Evolutionary conservation across 2,113 vertebrate genomes (phyloP).

Genomic region (Eulemur macaco): DNA sequence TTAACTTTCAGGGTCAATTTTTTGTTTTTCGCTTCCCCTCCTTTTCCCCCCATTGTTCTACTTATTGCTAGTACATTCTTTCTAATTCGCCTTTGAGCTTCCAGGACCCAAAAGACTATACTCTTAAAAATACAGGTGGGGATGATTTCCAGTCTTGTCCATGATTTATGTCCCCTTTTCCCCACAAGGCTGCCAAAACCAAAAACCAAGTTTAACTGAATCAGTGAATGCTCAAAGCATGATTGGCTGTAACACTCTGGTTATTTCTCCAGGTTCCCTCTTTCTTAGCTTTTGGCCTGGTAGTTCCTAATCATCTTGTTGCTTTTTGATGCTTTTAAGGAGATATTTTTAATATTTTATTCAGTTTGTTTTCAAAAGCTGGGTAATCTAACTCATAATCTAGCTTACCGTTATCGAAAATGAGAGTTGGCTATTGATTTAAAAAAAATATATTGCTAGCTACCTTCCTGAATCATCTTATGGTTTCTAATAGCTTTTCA

Average conservation of each 20-base stretch:
- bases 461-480: neutral
- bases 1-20: neutral
- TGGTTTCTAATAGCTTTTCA: neutral
- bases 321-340: neutral
- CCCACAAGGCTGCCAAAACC: neutral
- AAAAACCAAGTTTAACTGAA: neutral
- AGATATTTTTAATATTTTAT: neutral
- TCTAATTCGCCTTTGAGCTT: neutral
- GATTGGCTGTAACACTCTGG: neutral
- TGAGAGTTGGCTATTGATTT: neutral
- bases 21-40: neutral
- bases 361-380: neutral
- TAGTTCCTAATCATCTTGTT: conserved; percentile 27
- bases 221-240: neutral
- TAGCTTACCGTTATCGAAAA: neutral
- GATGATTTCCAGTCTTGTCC: neutral
- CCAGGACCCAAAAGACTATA: neutral
- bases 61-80: neutral
- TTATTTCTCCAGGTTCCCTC: neutral
- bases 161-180: neutral
- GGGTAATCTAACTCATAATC: neutral
- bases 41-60: no score
- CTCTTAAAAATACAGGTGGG: neutral
- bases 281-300: neutral
- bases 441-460: neutral